Conservation (phyloP, 2,113 vertebrate genomes). For the Sylvietta virens region DNA sequence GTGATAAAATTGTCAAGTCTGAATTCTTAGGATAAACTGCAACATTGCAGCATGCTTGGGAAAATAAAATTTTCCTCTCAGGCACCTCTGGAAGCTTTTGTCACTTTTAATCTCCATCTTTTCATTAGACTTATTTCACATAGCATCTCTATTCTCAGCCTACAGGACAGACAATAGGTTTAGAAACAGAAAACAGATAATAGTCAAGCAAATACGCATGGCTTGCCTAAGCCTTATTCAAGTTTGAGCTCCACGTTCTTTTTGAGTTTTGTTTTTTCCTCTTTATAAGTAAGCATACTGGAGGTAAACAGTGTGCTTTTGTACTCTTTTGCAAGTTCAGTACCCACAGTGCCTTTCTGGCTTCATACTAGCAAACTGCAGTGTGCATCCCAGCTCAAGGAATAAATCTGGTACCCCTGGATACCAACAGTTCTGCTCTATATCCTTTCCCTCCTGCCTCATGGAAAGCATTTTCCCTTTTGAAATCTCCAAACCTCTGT, state of each 20-base stretch:
- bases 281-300: neutral
- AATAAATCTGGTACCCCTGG: neutral
- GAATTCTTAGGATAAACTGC: neutral
- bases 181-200: conserved; percentile 10
- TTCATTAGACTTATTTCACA: conserved; percentile 3
- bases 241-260: neutral
- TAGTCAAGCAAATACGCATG: neutral
- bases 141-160: neutral
- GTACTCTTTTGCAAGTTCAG: neutral
- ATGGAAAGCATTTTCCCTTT: neutral
- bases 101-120: neutral
- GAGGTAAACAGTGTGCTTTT: neutral
- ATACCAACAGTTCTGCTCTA: conserved; percentile 15
- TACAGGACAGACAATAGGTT: neutral
- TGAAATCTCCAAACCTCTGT: conserved; percentile 25
- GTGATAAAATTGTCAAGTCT: neutral
- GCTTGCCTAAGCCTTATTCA: neutral
- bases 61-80: conserved; percentile 11
- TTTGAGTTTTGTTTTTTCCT: neutral
- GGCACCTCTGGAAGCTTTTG: conserved; percentile 17
- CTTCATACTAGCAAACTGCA: neutral
- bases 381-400: neutral
- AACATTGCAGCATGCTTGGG: neutral
- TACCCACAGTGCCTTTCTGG: neutral
- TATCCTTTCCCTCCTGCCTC: neutral